Base-by-base conservation (phyloP, 2,113 vertebrate species). In the Balaeniceps rex region DNA sequence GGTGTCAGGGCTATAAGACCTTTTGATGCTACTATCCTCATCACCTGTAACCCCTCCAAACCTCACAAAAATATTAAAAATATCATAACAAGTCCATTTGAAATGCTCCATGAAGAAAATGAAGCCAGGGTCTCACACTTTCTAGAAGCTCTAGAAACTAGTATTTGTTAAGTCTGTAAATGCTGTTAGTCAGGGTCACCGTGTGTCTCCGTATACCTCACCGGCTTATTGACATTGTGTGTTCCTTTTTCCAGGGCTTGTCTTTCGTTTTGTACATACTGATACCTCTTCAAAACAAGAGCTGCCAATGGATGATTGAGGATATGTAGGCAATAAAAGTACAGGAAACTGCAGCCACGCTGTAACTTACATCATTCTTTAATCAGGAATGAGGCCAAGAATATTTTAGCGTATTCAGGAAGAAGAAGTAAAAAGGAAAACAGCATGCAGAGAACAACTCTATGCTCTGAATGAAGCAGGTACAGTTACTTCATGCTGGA, bases 161-260 rank as follows among this genome's bases (percentile, higher is more conserved):
- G 22, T 44, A 61, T 63, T 64, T 78, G 25, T 52, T 55, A 74
- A 57, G 14, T n/a, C 54, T 58, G 18, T n/a, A 42, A 52, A 36
- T 24, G 5, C 1, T 72, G 26, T 5, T 77, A 33, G 16, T 29
- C 31, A 77, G 25, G 36, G n/a, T n/a, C 15, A 36, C 10, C 31
- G 17, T 0, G 0, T 19, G 31, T 44, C 22, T 42, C 33, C 28
- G 6, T 12, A 15, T 4, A n/a, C 7, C 25, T 42, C 22, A 34
- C 46, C 3, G 7, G 17, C 7, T 78, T 42, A 64, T 11, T 60
- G 40, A 36, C 11, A 33, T 17, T 16, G 11, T 13, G 9, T 34
- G 24, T 9, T 87, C 34, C 36, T 75, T 70, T 88, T 29, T 18
- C 29, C 44, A 82, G 38, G 31, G 16, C 11, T 65, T 42, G 15